Conservation (phyloP, 1,140 invertebrate genomes). For the Rhagoletis pomonella region DNA sequence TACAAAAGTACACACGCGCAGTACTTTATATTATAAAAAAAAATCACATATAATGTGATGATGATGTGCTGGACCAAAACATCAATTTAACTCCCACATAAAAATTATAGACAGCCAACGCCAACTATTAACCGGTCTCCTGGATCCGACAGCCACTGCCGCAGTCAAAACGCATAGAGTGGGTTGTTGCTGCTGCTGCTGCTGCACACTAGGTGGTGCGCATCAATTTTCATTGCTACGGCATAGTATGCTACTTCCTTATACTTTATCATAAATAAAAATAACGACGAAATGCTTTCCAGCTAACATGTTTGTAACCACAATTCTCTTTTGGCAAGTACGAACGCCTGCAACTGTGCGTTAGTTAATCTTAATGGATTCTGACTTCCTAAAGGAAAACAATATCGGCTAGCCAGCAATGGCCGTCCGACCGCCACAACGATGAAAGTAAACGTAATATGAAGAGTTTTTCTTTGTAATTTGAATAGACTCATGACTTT, state of each 20-base stretch:
- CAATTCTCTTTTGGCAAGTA: neutral
- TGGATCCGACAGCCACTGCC: neutral
- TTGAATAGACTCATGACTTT: conserved; percentile 25
- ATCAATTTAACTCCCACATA: conserved; percentile 46
- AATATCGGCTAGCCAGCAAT: neutral
- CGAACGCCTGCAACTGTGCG: neutral
- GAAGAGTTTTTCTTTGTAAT: neutral
- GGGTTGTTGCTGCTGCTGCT: neutral
- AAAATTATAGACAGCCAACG: conserved; percentile 35
- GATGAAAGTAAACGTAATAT: neutral
- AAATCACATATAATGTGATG: neutral
- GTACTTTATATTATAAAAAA: too few relatives aligned
- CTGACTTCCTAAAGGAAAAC: conserved; percentile 49
- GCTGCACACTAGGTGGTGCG: neutral
- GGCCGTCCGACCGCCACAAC: neutral
- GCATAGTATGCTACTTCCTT: conserved; percentile 44
- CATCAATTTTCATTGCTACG: conserved; percentile 35
- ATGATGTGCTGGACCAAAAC: conserved; percentile 39
- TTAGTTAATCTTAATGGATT: conserved; percentile 49
- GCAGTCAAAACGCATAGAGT: neutral
- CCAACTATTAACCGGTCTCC: neutral
- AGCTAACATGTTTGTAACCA: conserved; percentile 7
- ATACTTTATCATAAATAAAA: conserved; percentile 36
- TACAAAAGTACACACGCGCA: too few relatives aligned
- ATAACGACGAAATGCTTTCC: conserved; percentile 49